Percentiles rank a stretch among this genome's conserved stretches.
These are phyloP conservation scores for Mormoops blainvillei DNA, from an alignment of 2,113 vertebrate species.

Conservation along the genomic window DNA sequence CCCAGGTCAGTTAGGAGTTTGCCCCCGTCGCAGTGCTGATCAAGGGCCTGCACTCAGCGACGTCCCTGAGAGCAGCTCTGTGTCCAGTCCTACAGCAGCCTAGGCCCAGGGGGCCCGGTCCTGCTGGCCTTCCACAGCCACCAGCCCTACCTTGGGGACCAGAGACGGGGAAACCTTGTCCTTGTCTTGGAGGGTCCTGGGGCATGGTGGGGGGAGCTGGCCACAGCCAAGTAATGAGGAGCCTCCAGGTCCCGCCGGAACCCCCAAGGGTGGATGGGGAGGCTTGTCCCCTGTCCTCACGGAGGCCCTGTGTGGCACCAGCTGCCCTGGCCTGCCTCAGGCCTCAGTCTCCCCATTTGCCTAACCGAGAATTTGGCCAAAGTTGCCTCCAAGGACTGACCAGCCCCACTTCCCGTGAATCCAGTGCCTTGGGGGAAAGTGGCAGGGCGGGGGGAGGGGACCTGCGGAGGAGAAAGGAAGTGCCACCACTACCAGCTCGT, in stretches of 20 bases:
- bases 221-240: no score
- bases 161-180: background rate
- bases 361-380: background rate
- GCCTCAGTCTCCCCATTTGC: background rate
- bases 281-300: background rate
- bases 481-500: fast-evolving
- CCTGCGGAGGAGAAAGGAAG: no score
- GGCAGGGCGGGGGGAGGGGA: no score
- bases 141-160: background rate
- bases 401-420: background rate
- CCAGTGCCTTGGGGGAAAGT: background rate
- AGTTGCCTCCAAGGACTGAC: background rate
- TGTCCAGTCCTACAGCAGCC: background rate
- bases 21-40: fast-evolving
- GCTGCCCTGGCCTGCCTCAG: background rate
- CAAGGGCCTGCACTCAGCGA: fast-evolving
- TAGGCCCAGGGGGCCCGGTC: background rate
- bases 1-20: fast-evolving
- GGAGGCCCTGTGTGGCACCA: background rate
- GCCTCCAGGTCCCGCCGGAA: background rate
- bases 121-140: background rate
- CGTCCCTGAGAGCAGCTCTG: background rate
- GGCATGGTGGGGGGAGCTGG: background rate
- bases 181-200: background rate
- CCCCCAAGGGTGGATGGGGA: background rate